Evolutionary conservation across 2,797 vertebrate genomes (phyloP), one percentile per base, ranked within the genome.

Genomic region (Xiphophorus birchmanni): DNA sequence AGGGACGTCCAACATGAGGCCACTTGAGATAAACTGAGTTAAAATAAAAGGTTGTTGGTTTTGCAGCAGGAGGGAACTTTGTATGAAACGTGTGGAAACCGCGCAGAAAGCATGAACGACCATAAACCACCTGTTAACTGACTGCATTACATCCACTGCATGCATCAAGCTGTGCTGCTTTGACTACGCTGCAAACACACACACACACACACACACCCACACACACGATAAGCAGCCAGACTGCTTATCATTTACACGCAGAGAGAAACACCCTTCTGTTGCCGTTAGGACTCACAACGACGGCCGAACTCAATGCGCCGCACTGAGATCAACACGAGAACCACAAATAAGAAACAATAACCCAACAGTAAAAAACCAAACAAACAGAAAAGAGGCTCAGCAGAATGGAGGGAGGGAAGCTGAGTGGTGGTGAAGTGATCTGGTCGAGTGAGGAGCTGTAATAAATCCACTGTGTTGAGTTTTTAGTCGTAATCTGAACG

Each of bases 231-330:
- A 94, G 91, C 92, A 85, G 88, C 77, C n/a, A 84, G 54, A 84
- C 76, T 44, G 82, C 90, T 94, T 95, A 95, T 94, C 92, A 79
- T 88, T 79, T 79, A 82, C 86, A 79, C 81, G 76, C 90, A 92
- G 90, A 73, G 12, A 87, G 78, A 89, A 88, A 90, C 83, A 45
- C 87, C 86, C 86, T 73, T 2, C 79, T 40, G 35, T 84, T 89
- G 83, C 84, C 91, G 84, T 87, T 80, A 77, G 9, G 79, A 86
- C 85, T 82, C 84, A 85, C 85, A 87, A 77, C 84, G 86, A 91
- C 88, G 92, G 90, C 84, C 79, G 82, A 82, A 91, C 88, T 90
- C 83, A 80, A 79, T 88, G 87, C 81, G 48, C 84, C 26, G 29
- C 75, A 88, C 88, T 79, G 80, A 86, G 71, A 88, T 86, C 84